Evolutionary conservation across 2,888 invertebrate genomes (phyloP).

Genomic region (Drosophila affinis): DNA sequence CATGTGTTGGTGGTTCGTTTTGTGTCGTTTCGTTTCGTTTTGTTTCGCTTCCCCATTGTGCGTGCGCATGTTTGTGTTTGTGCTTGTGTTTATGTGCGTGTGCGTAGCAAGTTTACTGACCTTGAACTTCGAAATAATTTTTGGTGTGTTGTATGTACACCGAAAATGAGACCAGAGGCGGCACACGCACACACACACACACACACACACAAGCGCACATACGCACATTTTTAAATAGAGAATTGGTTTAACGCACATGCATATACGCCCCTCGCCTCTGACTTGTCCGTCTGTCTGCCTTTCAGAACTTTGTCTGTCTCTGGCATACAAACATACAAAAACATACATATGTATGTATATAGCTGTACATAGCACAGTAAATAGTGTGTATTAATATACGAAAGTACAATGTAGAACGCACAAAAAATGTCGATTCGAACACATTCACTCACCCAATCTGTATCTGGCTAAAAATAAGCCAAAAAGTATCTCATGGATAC

Average conservation of each 20-base stretch:
- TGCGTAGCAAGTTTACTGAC: constrained; percentile 83
- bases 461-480: constrained; percentile 33
- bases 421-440: constrained; percentile 9
- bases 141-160: constrained; percentile 53
- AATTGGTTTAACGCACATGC: constrained; percentile 18
- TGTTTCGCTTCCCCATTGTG: constrained; percentile 56
- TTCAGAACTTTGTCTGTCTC: constrained; percentile 36
- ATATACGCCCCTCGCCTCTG: constrained; percentile 15
- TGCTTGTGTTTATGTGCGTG: constrained; percentile 60
- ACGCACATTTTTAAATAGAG: constrained; percentile 63
- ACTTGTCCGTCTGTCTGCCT: background rate
- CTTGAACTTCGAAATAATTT: constrained; percentile 82
- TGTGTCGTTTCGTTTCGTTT: constrained; percentile 18
- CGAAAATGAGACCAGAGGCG: constrained; percentile 49
- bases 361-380: background rate
- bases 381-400: background rate
- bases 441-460: constrained; percentile 3
- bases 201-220: constrained; percentile 23
- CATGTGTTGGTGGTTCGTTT: constrained; percentile 14
- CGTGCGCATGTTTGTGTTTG: constrained; percentile 59
- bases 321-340: background rate
- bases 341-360: constrained; percentile 11
- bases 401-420: background rate
- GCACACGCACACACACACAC: constrained; percentile 13
- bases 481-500: constrained; percentile 36